Conservation (phyloP, 2,113 vertebrate species). For the Pionites leucogaster region DNA sequence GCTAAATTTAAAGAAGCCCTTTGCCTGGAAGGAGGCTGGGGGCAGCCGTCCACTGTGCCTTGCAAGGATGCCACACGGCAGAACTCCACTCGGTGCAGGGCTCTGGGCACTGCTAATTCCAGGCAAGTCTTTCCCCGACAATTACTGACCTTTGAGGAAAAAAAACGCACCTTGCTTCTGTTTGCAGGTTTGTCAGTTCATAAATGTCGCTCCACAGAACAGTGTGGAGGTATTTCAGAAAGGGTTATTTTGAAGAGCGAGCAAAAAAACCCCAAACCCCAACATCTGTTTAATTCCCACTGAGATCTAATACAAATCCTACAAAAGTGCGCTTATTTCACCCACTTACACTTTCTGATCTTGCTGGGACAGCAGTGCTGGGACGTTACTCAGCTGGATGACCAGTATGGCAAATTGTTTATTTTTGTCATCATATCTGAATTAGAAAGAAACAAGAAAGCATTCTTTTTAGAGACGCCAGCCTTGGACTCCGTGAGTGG, state of each 20-base stretch:
- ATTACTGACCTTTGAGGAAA: neutral
- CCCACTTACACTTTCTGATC: constrained; percentile 88
- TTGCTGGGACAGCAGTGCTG: constrained; percentile 80
- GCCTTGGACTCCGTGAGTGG: neutral
- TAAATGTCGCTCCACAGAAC: neutral
- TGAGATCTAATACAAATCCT: neutral
- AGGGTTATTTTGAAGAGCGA: neutral
- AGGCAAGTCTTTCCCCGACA: neutral
- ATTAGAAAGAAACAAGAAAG: constrained; percentile 38
- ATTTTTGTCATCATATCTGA: constrained; percentile 87
- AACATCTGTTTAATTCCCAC: neutral
- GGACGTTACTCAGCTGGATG: constrained; percentile 85
- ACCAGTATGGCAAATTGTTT: constrained; percentile 88
- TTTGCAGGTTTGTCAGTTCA: neutral
- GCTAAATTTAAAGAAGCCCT: neutral
- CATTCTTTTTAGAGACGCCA: neutral
- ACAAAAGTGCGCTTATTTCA: neutral
- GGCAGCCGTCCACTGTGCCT: neutral
- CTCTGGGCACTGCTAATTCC: neutral
- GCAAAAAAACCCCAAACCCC: neutral
- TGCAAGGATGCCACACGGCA: neutral
- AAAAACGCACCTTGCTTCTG: neutral
- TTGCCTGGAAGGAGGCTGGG: neutral
- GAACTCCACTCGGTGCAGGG: fast-evolving
- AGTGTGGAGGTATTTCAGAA: neutral